Evolutionary conservation across 2,113 vertebrate genomes (phyloP).

Genomic region (Myxocyprinus asiaticus): DNA sequence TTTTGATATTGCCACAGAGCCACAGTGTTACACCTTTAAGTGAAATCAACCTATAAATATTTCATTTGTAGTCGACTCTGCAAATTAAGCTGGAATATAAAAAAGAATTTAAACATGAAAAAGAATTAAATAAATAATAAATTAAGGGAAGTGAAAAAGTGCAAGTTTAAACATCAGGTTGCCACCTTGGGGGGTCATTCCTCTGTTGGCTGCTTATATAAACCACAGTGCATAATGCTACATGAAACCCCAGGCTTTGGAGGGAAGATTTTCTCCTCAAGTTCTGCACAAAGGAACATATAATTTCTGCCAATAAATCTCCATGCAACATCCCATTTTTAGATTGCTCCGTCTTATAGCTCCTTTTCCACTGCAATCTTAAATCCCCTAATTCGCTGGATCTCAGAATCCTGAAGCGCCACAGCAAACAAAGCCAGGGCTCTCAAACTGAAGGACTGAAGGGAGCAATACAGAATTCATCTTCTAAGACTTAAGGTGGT

Average conservation of each 20-base stretch:
- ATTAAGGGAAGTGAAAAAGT: too few relatives aligned
- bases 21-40: too few relatives aligned
- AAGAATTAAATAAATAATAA: too few relatives aligned
- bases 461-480: slow-evolving; percentile 17
- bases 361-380: slow-evolving; percentile 63
- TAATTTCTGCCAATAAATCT: slow-evolving; percentile 63
- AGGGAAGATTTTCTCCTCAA: slow-evolving; percentile 35
- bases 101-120: too few relatives aligned
- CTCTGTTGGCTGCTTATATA: slow-evolving; percentile 39
- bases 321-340: slow-evolving; percentile 67
- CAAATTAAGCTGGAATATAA: too few relatives aligned
- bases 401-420: slow-evolving; percentile 62
- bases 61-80: too few relatives aligned
- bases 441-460: slow-evolving; percentile 55
- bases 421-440: slow-evolving; percentile 42
- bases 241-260: slow-evolving; percentile 43
- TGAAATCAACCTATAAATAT: too few relatives aligned
- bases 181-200: not conserved
- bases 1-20: too few relatives aligned
- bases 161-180: too few relatives aligned
- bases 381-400: slow-evolving; percentile 71
- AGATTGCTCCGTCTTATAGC: slow-evolving; percentile 63
- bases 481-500: slow-evolving; percentile 12
- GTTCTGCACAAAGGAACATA: slow-evolving; percentile 51
- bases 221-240: slow-evolving; percentile 44